Evolutionary conservation across 2,113 vertebrate genomes (phyloP), one percentile per base, ranked within the genome.

Genomic region (Xiphophorus hellerii): DNA sequence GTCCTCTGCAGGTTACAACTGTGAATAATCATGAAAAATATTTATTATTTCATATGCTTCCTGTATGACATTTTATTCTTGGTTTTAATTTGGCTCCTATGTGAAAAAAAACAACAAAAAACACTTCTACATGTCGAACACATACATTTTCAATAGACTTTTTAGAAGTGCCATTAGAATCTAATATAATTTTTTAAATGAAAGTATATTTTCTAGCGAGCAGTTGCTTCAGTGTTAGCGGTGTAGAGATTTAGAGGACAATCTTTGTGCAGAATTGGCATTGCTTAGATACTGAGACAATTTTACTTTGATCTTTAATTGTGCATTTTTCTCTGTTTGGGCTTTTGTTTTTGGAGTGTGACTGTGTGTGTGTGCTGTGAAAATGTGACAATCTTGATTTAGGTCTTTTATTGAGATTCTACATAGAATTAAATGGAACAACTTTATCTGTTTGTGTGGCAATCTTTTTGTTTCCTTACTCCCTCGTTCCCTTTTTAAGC

Each of bases 121-220:
- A 30, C 87, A n/a, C 51, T 58, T 93, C 90, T 93, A 90, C 93
- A 94, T 90, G 84, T 94, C 84, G 85, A 83, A 90, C 42, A 28
- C 82, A 87, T 89, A 87, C 82, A 76, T 93, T 95, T 94, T 93
- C 90, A 90, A 92, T 95, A 94, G 92, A 94, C 89, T 93, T 93
- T 94, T 92, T 95, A 95, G 95, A 95, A 94, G 94, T 95, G 94
- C 93, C 94, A 95, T 94, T 95, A 95, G 94, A 94, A 93, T 93
- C 94, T 94, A 95, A 95, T 95, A 94, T 95, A 94, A 92, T 92
- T 93, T 94, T 62, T 95, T 91, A 93, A 91, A 94, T 92, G 29
- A 93, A 93, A 63, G 86, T 94, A 92, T 94, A 95, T 95, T 95
- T 95, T 95, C 90, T 95, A 95, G 93, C 88, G 93, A 94, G 93